Evolutionary conservation across 2,888 invertebrate genomes (phyloP).

Genomic region (Dasypogon diadema): DNA sequence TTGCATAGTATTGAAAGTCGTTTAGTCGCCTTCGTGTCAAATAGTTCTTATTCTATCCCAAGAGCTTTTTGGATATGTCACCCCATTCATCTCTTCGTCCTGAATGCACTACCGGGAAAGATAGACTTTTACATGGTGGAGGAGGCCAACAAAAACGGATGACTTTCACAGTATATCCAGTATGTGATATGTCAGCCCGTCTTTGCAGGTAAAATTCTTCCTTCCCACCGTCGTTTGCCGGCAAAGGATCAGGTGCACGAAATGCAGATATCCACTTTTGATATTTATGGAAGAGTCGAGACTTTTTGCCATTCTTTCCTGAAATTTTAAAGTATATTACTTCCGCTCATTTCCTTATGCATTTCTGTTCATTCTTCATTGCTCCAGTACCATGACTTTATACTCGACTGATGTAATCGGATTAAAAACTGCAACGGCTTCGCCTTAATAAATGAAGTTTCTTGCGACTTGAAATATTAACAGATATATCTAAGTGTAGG

Average conservation of each 20-base stretch:
- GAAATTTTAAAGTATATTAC: conserved; percentile 30
- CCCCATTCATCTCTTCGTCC: conserved; percentile 45
- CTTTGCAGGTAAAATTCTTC: conserved; percentile 41
- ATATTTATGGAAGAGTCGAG: conserved; percentile 49
- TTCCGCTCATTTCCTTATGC: conserved; percentile 26
- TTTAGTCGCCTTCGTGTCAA: conserved; percentile 43
- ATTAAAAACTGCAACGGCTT: no score
- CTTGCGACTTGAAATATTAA: no score
- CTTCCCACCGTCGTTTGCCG: background rate
- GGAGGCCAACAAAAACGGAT: conserved; percentile 37
- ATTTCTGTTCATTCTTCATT: conserved; percentile 38
- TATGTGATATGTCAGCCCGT: conserved; percentile 32
- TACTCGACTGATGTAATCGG: no score
- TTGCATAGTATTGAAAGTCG: conserved; percentile 24
- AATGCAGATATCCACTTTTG: conserved; percentile 46
- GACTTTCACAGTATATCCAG: conserved; percentile 45
- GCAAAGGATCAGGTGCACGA: conserved; percentile 48
- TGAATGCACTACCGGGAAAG: conserved; percentile 32
- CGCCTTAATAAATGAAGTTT: no score
- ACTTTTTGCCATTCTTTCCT: conserved; percentile 36
- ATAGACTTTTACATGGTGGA: conserved; percentile 20
- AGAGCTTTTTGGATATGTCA: conserved; percentile 42
- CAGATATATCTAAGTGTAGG: no score
- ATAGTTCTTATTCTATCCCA: conserved; percentile 33
- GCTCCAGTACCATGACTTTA: background rate